Conservation (phyloP, 2,113 vertebrate genomes). For the Grus americana region DNA sequence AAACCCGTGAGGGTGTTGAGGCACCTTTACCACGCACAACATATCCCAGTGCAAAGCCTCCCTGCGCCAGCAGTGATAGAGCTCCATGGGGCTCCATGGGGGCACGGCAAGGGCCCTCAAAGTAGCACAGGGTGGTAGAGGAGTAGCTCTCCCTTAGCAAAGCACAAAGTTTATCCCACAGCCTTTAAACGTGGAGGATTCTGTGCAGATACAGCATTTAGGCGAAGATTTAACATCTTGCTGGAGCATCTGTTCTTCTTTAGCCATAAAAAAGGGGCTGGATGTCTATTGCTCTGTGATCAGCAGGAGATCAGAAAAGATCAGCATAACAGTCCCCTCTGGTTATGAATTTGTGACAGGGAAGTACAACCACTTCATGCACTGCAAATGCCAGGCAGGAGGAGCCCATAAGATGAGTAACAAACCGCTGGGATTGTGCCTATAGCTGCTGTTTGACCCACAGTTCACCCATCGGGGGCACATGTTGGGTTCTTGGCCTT, state of each 20-base stretch:
- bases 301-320: not conserved
- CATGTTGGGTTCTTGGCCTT: not conserved
- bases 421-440: not conserved
- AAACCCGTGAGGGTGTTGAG: not conserved
- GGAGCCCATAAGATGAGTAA: not conserved
- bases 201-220: not conserved
- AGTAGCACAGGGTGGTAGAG: not conserved
- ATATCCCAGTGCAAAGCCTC: not conserved
- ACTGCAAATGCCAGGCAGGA: not conserved
- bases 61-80: no score
- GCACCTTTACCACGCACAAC: rapidly evolving
- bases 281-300: not conserved
- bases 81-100: not conserved
- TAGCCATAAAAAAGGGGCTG: not conserved
- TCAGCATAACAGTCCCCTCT: not conserved
- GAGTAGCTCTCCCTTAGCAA: not conserved
- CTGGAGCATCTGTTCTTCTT: not conserved
- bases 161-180: not conserved
- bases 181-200: not conserved
- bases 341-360: not conserved
- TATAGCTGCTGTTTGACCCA: not conserved
- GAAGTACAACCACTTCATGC: not conserved
- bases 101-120: not conserved
- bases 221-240: not conserved
- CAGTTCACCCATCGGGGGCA: not conserved